Percentiles rank a stretch among this genome's conserved stretches.
Evolutionary conservation across 92 coral and sea anemone genomes (phyloP).

Genomic region (Bergia puertoricense): DNA sequence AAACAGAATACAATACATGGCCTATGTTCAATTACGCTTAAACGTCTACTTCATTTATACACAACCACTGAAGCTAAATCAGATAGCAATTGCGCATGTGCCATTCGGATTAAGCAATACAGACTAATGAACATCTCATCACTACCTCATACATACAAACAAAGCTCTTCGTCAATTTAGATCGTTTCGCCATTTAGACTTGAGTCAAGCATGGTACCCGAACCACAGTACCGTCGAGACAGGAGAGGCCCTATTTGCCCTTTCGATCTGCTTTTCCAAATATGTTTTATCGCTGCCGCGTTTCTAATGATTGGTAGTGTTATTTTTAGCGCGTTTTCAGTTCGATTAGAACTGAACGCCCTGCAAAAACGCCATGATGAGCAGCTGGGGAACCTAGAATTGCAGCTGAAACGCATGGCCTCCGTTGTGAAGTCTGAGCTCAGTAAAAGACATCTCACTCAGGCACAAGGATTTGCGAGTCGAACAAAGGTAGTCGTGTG

Average conservation of each 20-base stretch:
- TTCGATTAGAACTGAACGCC: slow-evolving; percentile 26
- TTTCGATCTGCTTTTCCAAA: slow-evolving; percentile 13
- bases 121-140: background rate
- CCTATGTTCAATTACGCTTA: background rate
- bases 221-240: background rate
- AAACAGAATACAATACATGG: slow-evolving; percentile 20
- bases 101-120: background rate
- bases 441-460: background rate
- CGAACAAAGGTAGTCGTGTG: background rate
- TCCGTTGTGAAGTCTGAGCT: background rate
- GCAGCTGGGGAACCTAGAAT: background rate
- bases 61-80: background rate
- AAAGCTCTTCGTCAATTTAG: background rate
- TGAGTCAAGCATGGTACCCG: slow-evolving; percentile 9
- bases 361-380: background rate
- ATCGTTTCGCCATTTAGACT: background rate
- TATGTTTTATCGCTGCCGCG: slow-evolving; percentile 13
- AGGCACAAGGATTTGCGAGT: background rate
- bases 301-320: slow-evolving; percentile 34
- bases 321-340: slow-evolving; percentile 24
- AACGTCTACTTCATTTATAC: background rate
- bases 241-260: background rate
- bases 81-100: slow-evolving; percentile 30
- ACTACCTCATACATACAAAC: background rate
- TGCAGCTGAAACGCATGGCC: background rate